Evolutionary conservation across 2,888 invertebrate species (phyloP).

Genomic region (Papilio protenor): DNA sequence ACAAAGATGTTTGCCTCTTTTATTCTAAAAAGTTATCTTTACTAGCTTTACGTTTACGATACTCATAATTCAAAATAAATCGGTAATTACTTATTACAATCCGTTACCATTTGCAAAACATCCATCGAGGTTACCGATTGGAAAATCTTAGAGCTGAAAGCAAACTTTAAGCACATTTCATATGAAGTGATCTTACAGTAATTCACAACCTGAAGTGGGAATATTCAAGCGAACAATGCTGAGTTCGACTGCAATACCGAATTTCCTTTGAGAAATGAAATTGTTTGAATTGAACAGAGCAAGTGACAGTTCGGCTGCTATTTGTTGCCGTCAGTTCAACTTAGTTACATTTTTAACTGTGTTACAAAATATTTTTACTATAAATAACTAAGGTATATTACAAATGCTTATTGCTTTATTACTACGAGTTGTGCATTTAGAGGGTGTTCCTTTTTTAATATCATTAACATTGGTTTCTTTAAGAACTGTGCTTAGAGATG

Average conservation of each 20-base stretch:
- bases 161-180: background rate
- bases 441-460: background rate
- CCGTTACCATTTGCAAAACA: background rate
- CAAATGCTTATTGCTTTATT: too few species aligned
- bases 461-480: too few species aligned
- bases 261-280: conserved; percentile 19
- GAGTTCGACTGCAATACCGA: conserved; percentile 1
- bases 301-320: background rate
- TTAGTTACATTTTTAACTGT: background rate
- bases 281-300: conserved; percentile 17
- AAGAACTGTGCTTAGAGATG: background rate
- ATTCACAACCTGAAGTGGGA: background rate
- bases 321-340: conserved; percentile 8
- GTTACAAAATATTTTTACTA: background rate
- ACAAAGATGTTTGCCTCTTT: too few species aligned
- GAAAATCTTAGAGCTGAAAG: background rate
- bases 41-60: too few species aligned
- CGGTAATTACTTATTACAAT: background rate
- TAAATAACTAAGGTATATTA: background rate
- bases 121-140: background rate
- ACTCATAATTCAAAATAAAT: background rate
- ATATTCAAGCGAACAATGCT: conserved; percentile 15
- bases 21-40: too few species aligned
- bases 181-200: background rate
- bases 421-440: too few species aligned